Base-by-base conservation (phyloP, 2,888 invertebrate species). In the Epinotia brunnichana region DNA sequence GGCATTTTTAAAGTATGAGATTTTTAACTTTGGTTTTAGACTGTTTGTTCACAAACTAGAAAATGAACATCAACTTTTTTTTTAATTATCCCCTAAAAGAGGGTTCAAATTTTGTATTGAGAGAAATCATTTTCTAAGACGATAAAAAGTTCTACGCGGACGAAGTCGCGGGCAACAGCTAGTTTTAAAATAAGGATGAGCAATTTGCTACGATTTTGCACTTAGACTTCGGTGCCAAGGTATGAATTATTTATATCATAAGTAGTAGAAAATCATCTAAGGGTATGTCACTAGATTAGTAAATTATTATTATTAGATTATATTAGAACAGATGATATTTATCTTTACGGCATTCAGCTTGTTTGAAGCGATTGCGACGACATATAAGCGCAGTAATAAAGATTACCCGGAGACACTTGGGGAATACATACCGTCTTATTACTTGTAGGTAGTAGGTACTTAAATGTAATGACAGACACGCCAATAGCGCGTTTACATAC, bases 331-430 rank as follows among this genome's bases (percentile, higher is more conserved):
- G 60, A 67, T 71, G 61, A 54, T 17, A 59, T 56, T 61, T 67
- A 72, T 72, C 72, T 67, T 67, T 61, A 67, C 44, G 56, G 61
- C 35, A 9, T 24, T 21, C 39, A 39, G n/a, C 39, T 53, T 59
- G 64, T 59, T 56, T 41, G 39, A 59, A 57, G 56, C 41, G 17
- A 64, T 66, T 54, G 51, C 39, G 35, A 35, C 35, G 24, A 62
- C 54, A 72, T 62, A 67, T 67, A 67, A 67, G 62, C 51, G 39
- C 17, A 17, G 35, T 41, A 54, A 62, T 72, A 72, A 72, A 72
- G 68, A 72, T 72, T 68, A 51, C n/a, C 67, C 41, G n/a, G 53
- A n/a, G 48, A 48, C 44, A 44, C 24, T 17, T 7, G 17, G 13
- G 29, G 61, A 59, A 59, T 70, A 70, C 63, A 53, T 35, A 71